Base-by-base conservation (phyloP, 2,888 invertebrate genomes). In the Xiphydria camelus region DNA sequence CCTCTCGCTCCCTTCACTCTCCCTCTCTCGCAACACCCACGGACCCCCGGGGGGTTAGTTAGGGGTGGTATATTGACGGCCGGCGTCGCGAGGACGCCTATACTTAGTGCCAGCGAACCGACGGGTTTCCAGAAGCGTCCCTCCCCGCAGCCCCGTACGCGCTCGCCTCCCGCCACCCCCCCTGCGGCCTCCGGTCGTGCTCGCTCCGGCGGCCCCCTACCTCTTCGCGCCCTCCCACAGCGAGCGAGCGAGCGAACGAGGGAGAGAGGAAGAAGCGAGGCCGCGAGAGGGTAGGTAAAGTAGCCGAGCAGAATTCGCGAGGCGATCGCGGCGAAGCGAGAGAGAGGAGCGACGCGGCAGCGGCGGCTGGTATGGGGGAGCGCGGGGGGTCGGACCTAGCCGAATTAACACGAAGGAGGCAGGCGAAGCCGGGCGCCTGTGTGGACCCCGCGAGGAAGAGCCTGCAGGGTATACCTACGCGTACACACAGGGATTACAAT, bases 21-120 rank as follows among this genome's bases (percentile, higher is more conserved):
- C 48, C 52, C 57, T 57, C 64, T 57, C 63, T 62, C 63, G 63
- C 64, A 64, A 49, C 49, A 53, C 51, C 47, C 47, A 45, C 49
- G 43, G 33, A 45, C 41, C 41, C 43, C 38, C 37, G 36, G 67
- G 65, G 67, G 71, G 72, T 72, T 72, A 72, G 72, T 70, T 70
- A 72, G 68, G 70, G 72, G 71, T 71, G 73, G 72, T 73, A 72
- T 73, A 74, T 74, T 68, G 73, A 72, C 73, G 73, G 72, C 66
- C 69, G 73, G 71, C 72, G 73, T 73, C 73, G 72, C 73, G 71
- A 73, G 73, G 70, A 73, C 73, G 73, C 72, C 73, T 73, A 73
- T 73, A 73, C 73, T 73, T 73, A 73, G 73, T 71, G 68, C 73
- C 62, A 59, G 68, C 63, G 70, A 66, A 67, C 66, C 64, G 59